A percentile compares a stretch with the other conserved stretches of the same genome.
Conservation (phyloP, 2,113 vertebrate species). For the Marmota flaviventris region DNA sequence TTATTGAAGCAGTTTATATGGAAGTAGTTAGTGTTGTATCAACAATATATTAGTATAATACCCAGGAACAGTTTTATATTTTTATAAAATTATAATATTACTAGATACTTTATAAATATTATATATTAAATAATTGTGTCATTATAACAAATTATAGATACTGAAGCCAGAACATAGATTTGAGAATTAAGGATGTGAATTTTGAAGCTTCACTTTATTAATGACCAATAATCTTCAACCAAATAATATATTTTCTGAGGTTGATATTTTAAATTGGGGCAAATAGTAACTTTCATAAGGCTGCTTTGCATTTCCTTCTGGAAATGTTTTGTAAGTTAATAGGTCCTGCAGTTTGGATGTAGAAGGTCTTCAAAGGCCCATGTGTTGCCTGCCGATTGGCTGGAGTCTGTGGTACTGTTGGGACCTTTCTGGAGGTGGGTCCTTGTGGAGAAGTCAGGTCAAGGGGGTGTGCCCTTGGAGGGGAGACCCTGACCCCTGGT, state of each 20-base stretch:
- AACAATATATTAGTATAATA: background rate
- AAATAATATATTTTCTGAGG: background rate
- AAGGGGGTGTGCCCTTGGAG: background rate
- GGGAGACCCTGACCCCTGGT: too few relatives aligned
- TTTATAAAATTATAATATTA: background rate
- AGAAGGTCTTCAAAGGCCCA: background rate
- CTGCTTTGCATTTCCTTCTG: background rate
- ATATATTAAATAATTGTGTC: background rate
- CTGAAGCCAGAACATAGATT: background rate
- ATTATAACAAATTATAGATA: background rate
- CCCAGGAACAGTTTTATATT: background rate
- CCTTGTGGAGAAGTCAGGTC: background rate
- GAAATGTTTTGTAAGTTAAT: background rate
- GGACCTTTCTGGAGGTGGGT: too few relatives aligned
- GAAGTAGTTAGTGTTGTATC: background rate
- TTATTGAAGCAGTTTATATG: background rate
- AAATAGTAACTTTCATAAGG: background rate
- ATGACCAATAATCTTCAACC: background rate
- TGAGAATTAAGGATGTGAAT: background rate
- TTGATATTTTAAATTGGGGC: background rate
- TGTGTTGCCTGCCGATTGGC: background rate
- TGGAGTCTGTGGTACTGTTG: background rate
- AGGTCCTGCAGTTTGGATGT: background rate
- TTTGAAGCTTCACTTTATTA: background rate
- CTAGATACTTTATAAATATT: background rate